Evolutionary conservation across 2,113 vertebrate genomes (phyloP).

Genomic region (Phasianus colchicus): DNA sequence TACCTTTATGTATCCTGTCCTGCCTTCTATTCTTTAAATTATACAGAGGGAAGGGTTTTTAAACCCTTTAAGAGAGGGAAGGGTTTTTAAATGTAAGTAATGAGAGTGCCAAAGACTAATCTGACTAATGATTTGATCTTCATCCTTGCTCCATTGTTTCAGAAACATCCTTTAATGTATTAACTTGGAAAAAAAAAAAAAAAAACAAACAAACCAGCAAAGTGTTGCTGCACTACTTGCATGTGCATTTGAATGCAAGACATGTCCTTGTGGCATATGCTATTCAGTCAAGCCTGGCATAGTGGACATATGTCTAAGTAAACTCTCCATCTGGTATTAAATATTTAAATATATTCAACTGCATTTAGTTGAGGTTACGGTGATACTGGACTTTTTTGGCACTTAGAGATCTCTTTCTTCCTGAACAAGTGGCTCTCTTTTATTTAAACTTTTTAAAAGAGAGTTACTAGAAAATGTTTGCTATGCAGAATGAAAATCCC

Average conservation of each 20-base stretch:
- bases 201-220: background rate
- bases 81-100: background rate
- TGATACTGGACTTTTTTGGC: background rate
- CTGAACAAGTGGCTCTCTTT: background rate
- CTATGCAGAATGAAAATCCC: background rate
- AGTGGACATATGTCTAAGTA: slow-evolving; percentile 19
- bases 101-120: background rate
- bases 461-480: background rate
- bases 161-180: slow-evolving; percentile 12
- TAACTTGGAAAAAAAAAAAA: background rate
- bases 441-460: background rate
- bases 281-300: slow-evolving; percentile 16
- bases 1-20: background rate
- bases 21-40: background rate
- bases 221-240: background rate
- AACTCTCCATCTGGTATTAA: slow-evolving; percentile 7
- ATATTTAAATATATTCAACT: slow-evolving; percentile 31
- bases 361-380: background rate
- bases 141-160: background rate
- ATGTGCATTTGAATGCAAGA: background rate
- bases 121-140: background rate
- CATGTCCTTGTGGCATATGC: slow-evolving; percentile 17
- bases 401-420: background rate
- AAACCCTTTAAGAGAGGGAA: background rate
- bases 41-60: background rate